Conservation (phyloP, 2,797 vertebrate genomes). For the Crypturellus tataupa region DNA sequence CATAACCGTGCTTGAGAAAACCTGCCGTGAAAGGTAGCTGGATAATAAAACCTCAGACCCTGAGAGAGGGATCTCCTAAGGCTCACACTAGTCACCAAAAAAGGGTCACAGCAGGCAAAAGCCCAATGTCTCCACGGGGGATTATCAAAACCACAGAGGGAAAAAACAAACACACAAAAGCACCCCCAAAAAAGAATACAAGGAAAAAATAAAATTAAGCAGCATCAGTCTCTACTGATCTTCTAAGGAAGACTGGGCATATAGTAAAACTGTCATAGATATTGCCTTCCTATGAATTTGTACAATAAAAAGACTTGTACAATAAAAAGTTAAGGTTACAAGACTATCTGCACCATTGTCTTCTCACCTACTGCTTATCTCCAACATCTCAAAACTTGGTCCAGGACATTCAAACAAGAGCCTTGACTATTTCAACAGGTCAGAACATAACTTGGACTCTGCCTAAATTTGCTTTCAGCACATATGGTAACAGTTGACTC, state of each 20-base stretch:
- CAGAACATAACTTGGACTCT: not conserved
- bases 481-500: not conserved
- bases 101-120: not conserved
- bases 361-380: not conserved
- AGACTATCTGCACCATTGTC: rapidly evolving
- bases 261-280: rapidly evolving
- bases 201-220: not conserved
- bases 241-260: not conserved
- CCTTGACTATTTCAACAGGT: not conserved
- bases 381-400: not conserved
- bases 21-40: not conserved
- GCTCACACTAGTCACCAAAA: not conserved
- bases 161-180: not conserved
- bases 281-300: not conserved
- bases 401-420: not conserved
- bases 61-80: not conserved
- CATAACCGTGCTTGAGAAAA: not conserved
- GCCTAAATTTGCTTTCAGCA: not conserved
- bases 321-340: not conserved
- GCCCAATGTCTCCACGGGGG: rapidly evolving
- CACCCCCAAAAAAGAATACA: not conserved
- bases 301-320: not conserved
- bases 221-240: not conserved
- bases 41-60: not conserved
- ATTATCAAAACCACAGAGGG: rapidly evolving